A percentile compares a stretch with the other conserved stretches of the same genome.
Conservation (phyloP, 2,888 invertebrate genomes). For the Steromphala cineraria region DNA sequence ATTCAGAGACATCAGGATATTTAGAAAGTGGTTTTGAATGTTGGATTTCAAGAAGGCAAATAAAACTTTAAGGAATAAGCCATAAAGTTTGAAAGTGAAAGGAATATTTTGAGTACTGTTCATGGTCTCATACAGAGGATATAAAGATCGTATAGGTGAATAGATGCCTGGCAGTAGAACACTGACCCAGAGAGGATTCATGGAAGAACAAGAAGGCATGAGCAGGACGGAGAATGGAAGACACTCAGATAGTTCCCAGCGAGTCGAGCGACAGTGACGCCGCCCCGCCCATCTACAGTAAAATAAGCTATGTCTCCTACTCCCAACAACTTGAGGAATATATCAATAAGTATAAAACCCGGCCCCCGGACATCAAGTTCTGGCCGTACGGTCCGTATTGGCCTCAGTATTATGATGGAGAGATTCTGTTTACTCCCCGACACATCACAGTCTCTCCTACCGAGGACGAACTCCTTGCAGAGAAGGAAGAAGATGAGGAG, state of each 20-base stretch:
- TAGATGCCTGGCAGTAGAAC: too few species aligned
- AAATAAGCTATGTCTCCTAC: slow-evolving; percentile 39
- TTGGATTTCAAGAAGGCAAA: too few species aligned
- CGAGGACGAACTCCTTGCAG: slow-evolving; percentile 47
- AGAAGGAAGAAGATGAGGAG: slow-evolving; percentile 3
- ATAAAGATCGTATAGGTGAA: too few species aligned
- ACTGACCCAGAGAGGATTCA: too few species aligned
- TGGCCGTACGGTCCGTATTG: slow-evolving; percentile 73
- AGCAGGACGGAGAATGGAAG: slow-evolving; percentile 1
- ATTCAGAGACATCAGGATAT: too few species aligned
- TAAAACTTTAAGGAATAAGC: too few species aligned
- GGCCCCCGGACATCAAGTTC: slow-evolving; percentile 69
- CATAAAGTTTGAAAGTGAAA: too few species aligned
- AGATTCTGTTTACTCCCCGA: slow-evolving; percentile 60
- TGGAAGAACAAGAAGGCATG: neutral
- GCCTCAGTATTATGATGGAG: slow-evolving; percentile 61
- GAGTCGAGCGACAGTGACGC: neutral
- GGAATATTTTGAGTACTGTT: too few species aligned
- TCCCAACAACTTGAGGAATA: slow-evolving; percentile 67
- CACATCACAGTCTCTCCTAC: slow-evolving; percentile 44
- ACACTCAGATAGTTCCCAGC: neutral
- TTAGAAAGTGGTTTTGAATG: too few species aligned
- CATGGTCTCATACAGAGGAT: too few species aligned
- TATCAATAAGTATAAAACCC: slow-evolving; percentile 62
- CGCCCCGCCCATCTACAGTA: neutral